phyloP scores from a whole-genome alignment of 1,140 invertebrate genomes.

The Drosophila pruinosa region DNA sequence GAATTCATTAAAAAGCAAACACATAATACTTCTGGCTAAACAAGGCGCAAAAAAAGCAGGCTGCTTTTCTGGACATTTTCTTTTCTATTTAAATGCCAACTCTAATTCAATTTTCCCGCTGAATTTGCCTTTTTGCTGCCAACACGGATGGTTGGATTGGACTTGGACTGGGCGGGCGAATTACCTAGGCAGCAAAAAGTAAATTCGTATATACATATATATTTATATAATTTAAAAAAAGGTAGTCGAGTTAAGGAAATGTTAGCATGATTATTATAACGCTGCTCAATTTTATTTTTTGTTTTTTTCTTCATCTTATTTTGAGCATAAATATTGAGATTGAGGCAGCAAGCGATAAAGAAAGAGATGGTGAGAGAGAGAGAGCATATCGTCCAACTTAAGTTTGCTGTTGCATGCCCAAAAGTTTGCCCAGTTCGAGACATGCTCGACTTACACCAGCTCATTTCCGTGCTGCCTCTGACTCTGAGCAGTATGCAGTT shows the following conservation, averaged over 20 bases:
- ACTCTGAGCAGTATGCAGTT: neutral
- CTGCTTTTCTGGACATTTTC: neutral
- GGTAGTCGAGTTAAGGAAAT: conserved; percentile 46
- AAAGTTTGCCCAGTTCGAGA: conserved; percentile 30
- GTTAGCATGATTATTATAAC: conserved; percentile 69
- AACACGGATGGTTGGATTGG: conserved; percentile 19
- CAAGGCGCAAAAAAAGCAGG: conserved; percentile 28
- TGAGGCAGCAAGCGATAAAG: too few species aligned
- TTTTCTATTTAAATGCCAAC: conserved; percentile 71
- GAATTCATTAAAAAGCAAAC: conserved; percentile 61
- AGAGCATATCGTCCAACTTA: neutral
- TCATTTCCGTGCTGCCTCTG: conserved; percentile 1
- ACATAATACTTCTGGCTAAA: conserved; percentile 59
- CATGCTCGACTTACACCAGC: conserved; percentile 7
- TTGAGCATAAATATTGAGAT: conserved; percentile 20
- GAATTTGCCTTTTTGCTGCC: conserved; percentile 58
- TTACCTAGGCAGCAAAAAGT: conserved; percentile 46
- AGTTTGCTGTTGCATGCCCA: conserved; percentile 35
- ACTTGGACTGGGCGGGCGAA: conserved; percentile 29
- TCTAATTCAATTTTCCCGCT: conserved; percentile 75
- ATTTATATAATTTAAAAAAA: conserved; percentile 14
- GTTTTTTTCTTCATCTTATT: conserved; percentile 11
- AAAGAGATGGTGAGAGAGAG: neutral
- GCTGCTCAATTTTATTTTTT: conserved; percentile 35
- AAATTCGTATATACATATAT: conserved; percentile 20